Evolutionary conservation across 2,113 vertebrate species (phyloP).

Genomic region (Hystrix cristata): DNA sequence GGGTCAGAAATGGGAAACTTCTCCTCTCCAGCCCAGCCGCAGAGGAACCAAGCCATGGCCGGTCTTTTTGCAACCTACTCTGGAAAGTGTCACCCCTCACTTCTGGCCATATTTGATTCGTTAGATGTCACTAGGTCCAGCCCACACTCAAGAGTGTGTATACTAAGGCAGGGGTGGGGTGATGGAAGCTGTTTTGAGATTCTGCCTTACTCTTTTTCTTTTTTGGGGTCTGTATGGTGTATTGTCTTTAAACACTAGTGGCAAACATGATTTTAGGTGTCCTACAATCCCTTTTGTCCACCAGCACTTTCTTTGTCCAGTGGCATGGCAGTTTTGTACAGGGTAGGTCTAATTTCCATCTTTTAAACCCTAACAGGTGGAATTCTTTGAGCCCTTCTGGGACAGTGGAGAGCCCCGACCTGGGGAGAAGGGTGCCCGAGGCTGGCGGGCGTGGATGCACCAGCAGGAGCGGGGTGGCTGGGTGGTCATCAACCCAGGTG

Average conservation of each 20-base stretch:
- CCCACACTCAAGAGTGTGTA: not conserved
- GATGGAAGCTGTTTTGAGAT: not conserved
- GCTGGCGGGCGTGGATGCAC: slow-evolving; percentile 97
- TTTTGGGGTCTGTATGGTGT: not conserved
- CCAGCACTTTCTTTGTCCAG: not conserved
- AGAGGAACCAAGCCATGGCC: not conserved
- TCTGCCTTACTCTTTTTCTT: not conserved
- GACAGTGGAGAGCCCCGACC: slow-evolving; percentile 96
- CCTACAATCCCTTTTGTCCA: too few relatives aligned
- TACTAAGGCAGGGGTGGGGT: not conserved
- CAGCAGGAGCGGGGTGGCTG: slow-evolving; percentile 98
- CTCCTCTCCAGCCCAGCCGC: not conserved
- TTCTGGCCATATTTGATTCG: not conserved
- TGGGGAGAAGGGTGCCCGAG: slow-evolving; percentile 95
- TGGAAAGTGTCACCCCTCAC: not conserved
- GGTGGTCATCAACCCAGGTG: slow-evolving; percentile 92
- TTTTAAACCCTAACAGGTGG: slow-evolving; percentile 87
- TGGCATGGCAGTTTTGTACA: not conserved
- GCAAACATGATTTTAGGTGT: not conserved
- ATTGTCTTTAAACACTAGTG: not conserved
- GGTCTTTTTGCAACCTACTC: not conserved
- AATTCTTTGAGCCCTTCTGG: slow-evolving; percentile 98
- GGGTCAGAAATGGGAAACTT: not conserved
- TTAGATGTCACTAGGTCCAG: not conserved
- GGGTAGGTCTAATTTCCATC: not conserved